phyloP scores from a whole-genome alignment of 2,888 invertebrate species.

The Patella depressa region DNA sequence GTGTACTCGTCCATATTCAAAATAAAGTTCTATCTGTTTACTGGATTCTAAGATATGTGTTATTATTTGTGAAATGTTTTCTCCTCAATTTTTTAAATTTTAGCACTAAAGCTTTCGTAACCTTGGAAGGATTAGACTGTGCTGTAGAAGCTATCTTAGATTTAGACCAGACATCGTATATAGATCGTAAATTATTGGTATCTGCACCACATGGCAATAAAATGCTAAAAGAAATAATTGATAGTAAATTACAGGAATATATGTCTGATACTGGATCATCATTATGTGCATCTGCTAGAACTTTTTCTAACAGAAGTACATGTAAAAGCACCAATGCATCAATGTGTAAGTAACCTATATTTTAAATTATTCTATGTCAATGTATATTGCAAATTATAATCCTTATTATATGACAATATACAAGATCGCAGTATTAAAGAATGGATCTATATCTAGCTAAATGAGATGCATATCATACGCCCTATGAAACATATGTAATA shows the following conservation, averaged over 20 bases:
- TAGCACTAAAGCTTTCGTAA: constrained; percentile 43
- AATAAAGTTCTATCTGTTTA: too few relatives aligned
- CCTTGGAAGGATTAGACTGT: constrained; percentile 21
- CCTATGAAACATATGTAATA: too few relatives aligned
- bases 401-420: too few relatives aligned
- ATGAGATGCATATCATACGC: too few relatives aligned
- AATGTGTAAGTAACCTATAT: too few relatives aligned
- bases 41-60: too few relatives aligned
- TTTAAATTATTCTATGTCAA: too few relatives aligned
- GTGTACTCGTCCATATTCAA: too few relatives aligned
- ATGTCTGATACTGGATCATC: not conserved
- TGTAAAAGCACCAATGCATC: not conserved
- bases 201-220: not conserved
- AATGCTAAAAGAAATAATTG: not conserved
- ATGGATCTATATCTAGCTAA: too few relatives aligned
- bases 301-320: not conserved
- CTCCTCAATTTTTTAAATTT: constrained; percentile 10
- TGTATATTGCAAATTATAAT: too few relatives aligned
- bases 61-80: too few relatives aligned
- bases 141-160: constrained; percentile 35
- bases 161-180: constrained; percentile 28
- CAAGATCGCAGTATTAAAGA: too few relatives aligned
- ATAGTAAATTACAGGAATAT: constrained; percentile 2
- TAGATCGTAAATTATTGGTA: constrained; percentile 9
- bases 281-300: not conserved